Conservation (phyloP, 2,888 invertebrate species). For the Parnassius smintheus region DNA sequence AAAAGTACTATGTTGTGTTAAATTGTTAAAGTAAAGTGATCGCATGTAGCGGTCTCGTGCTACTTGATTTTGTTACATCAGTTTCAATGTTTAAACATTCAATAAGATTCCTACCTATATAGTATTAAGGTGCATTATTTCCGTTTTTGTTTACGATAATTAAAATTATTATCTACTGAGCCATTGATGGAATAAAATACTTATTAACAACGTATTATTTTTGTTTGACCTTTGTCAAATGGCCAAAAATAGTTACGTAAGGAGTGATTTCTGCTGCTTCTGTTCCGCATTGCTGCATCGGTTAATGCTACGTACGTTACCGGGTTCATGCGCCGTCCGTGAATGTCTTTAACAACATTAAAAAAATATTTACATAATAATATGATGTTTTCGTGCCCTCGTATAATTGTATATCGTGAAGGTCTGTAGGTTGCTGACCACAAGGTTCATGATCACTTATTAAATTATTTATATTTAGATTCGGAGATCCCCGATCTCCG, state of each 20-base stretch:
- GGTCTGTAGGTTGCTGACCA: slow-evolving; percentile 13
- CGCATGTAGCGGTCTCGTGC: not conserved
- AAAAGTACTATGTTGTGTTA: not conserved
- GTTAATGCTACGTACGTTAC: slow-evolving; percentile 49
- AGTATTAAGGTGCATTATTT: too few relatives aligned
- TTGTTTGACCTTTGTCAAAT: slow-evolving; percentile 43
- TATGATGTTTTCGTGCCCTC: slow-evolving; percentile 33
- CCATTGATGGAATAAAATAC: slow-evolving; percentile 11
- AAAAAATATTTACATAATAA: slow-evolving; percentile 43
- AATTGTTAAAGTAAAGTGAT: not conserved
- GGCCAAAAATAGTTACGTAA: slow-evolving; percentile 48
- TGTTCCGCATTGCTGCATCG: slow-evolving; percentile 55
- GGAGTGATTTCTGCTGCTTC: slow-evolving; percentile 40
- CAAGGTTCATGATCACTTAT: slow-evolving; percentile 11
- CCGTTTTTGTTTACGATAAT: not conserved
- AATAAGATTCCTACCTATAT: not conserved
- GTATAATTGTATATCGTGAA: slow-evolving; percentile 22
- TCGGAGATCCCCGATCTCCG: slow-evolving; percentile 1
- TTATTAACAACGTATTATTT: slow-evolving; percentile 7
- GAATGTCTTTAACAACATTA: slow-evolving; percentile 42
- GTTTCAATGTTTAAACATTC: slow-evolving; percentile 1
- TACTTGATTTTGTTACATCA: not conserved
- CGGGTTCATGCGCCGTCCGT: slow-evolving; percentile 68
- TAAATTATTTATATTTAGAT: slow-evolving; percentile 14
- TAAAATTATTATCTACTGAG: slow-evolving; percentile 6